Evolutionary conservation across 2,888 invertebrate species (phyloP), one percentile per base, ranked within the genome.

Genomic region (Crepidodera aurea): DNA sequence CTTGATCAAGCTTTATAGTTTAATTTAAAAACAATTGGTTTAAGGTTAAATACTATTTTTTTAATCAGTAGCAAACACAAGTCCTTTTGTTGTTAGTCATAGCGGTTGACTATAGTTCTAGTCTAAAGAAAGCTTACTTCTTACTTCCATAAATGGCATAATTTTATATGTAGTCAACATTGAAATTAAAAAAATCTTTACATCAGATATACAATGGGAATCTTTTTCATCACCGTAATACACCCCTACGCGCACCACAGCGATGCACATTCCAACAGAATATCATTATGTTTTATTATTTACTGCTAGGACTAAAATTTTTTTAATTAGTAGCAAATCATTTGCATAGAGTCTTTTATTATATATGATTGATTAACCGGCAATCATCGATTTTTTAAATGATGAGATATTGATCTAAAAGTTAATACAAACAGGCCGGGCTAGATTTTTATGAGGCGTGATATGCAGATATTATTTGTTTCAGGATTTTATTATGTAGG

Each of bases 1-100:
- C 55, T 55, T 55, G 44, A 42, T 29, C 18, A 12, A 39, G 16
- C 39, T 39, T 54, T 54, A 54, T 42, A 55, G 44, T 44, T 55
- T 44, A 42, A 55, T 55, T 27, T 32, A 19, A 40, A 55, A 25
- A 55, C 44, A 55, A 55, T 44, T 32, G 44, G 18, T 25, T 32
- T 44, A 42, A 55, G 44, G 44, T 44, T 44, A 44, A 19, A 42
- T 19, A 16, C 13, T 1, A 16, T 51, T 29, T 53, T 42, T 55
- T 55, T 32, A 55, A 44, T 55, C 32, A 8, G 32, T 32, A 29
- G 29, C 16, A 55, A 29, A 44, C n/a, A 12, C 12, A 44, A 22
- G n/a, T 22, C 8, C 10, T 44, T 22, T 22, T 42, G 10, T 2
- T 42, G 3, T 13, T 37, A 13, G 12, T 15, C 12, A 2, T 10